phyloP scores from a whole-genome alignment of 2,797 vertebrate species.

The Sebastes jordani region DNA sequence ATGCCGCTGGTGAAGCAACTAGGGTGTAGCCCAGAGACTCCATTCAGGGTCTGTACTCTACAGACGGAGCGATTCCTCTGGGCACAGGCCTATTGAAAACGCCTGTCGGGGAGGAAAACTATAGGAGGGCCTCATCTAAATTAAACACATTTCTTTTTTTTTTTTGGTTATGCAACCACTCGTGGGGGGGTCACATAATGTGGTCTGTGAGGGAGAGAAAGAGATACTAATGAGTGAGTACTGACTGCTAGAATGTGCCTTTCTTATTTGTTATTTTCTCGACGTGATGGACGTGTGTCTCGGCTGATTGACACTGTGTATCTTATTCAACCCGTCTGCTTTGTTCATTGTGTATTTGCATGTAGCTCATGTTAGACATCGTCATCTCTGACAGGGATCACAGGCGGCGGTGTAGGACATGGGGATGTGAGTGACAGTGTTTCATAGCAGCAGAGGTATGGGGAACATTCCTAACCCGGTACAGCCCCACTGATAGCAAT shows the following conservation, averaged over 20 bases:
- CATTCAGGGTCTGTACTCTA: conserved; percentile 36
- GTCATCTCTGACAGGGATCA: conserved; percentile 23
- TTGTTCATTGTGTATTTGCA: conserved; percentile 14
- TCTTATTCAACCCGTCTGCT: not conserved
- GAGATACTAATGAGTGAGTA: not conserved
- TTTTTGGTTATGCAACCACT: conserved; percentile 40
- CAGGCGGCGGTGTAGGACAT: not conserved
- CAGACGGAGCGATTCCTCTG: conserved; percentile 44
- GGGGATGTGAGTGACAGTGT: conserved; percentile 25
- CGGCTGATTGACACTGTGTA: not conserved
- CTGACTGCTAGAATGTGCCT: not conserved
- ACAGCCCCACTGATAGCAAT: conserved; percentile 48
- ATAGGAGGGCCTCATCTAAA: conserved; percentile 44
- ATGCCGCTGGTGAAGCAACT: conserved; percentile 38
- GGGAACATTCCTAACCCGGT: conserved; percentile 46
- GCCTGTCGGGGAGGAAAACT: conserved; percentile 33
- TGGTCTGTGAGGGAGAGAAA: not conserved
- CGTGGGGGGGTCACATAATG: conserved; percentile 5
- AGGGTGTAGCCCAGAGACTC: conserved; percentile 51
- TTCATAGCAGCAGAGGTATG: conserved; percentile 43
- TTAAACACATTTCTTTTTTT: conserved; percentile 51
- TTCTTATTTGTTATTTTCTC: not conserved
- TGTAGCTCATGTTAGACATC: conserved; percentile 2
- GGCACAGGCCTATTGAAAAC: conserved; percentile 43
- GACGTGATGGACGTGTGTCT: not conserved